Percentiles rank a stretch among this genome's conserved stretches.
phyloP scores from a whole-genome alignment of 1,140 invertebrate species.

The Subanguina moxae region DNA sequence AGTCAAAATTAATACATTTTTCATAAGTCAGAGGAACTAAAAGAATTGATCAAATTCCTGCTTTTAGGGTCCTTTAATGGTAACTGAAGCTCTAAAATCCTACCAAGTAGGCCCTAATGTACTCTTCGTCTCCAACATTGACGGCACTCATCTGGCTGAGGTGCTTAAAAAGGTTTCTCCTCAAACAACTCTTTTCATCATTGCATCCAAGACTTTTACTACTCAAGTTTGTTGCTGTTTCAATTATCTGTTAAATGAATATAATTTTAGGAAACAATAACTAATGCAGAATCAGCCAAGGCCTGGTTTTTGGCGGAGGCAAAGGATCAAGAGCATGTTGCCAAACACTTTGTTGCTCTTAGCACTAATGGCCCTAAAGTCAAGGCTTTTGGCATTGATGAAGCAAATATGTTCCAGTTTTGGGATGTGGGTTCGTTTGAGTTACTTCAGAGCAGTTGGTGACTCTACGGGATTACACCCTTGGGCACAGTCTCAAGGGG shows the following conservation, averaged over 20 bases:
- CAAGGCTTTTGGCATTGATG: constrained; percentile 74
- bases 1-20: no score
- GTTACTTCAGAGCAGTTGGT: not conserved
- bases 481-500: no score
- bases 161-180: constrained; percentile 82
- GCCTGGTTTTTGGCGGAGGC: constrained; percentile 81
- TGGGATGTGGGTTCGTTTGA: constrained; percentile 76
- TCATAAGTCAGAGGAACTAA: not conserved
- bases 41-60: constrained; percentile 16
- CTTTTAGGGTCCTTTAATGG: constrained; percentile 87
- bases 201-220: constrained; percentile 98
- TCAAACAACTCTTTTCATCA: constrained; percentile 92
- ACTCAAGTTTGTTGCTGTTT: constrained; percentile 68
- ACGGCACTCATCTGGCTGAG: constrained; percentile 94
- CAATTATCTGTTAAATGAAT: no score
- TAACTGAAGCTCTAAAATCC: constrained; percentile 90
- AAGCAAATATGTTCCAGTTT: constrained; percentile 97
- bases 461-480: no score
- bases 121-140: constrained; percentile 98
- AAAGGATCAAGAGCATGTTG: constrained; percentile 77
- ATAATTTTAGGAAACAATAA: constrained; percentile 78
- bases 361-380: constrained; percentile 77
- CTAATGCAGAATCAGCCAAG: constrained; percentile 94
- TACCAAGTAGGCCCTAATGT: constrained; percentile 79
- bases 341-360: constrained; percentile 94